A percentile compares a stretch with the other conserved stretches of the same genome.
Evolutionary conservation across 1,140 invertebrate genomes (phyloP).

Genomic region (Zaprionus lachaisei): DNA sequence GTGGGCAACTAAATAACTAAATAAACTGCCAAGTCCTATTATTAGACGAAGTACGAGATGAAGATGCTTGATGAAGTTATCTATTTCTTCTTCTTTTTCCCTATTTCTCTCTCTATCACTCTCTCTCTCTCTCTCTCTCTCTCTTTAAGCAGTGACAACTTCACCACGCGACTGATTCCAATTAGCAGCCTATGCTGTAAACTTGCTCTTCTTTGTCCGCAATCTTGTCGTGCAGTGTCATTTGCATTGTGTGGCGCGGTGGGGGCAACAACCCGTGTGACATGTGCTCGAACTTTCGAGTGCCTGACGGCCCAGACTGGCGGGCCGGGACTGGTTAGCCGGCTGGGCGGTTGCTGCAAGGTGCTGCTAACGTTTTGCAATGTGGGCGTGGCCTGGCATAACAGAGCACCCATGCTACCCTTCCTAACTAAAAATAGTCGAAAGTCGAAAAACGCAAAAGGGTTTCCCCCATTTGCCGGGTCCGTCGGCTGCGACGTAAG

Average conservation of each 20-base stretch:
- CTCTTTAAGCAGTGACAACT: neutral
- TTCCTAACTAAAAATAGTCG: conserved; percentile 22
- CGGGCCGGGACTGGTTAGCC: neutral
- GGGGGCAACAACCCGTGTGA: conserved; percentile 74
- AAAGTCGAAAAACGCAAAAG: conserved; percentile 25
- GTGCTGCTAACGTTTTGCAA: conserved; percentile 12
- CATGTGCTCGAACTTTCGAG: conserved; percentile 75
- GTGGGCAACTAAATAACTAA: neutral
- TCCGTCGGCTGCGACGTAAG: conserved; percentile 29
- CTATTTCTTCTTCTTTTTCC: too few relatives aligned
- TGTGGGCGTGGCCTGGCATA: conserved; percentile 61
- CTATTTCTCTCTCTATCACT: neutral
- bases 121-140: neutral
- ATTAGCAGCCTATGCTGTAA: neutral
- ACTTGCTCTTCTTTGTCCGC: neutral
- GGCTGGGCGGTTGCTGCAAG: neutral
- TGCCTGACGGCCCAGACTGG: conserved; percentile 53
- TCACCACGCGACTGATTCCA: neutral
- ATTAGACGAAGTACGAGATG: neutral
- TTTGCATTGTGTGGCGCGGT: conserved; percentile 20
- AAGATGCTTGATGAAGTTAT: neutral
- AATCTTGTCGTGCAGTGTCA: conserved; percentile 29
- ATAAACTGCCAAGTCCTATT: neutral
- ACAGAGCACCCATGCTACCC: conserved; percentile 17
- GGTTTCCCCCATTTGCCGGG: conserved; percentile 42